A percentile compares a stretch with the other conserved stretches of the same genome.
These are phyloP conservation scores for Acrocephalus arundinaceus DNA, from an alignment of 2,113 vertebrate genomes.

Conservation along the genomic window DNA sequence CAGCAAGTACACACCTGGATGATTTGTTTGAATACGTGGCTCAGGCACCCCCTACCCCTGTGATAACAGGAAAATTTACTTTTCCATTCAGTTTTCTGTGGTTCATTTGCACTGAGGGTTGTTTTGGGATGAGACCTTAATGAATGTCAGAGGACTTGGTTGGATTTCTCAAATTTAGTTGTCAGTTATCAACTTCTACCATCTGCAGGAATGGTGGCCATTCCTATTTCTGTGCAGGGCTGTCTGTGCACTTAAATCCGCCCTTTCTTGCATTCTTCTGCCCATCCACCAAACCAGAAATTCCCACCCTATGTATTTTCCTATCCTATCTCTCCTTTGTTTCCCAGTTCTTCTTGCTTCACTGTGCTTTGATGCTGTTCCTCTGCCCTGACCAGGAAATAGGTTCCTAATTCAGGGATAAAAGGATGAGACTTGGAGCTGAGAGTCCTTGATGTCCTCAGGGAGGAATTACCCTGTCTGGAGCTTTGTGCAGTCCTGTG, in stretches of 20 bases:
- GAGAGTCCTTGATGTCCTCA: not conserved
- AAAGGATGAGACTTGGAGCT: not conserved
- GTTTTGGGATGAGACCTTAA: not conserved
- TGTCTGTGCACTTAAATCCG: not conserved
- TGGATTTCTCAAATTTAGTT: not conserved
- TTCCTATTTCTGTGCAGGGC: not conserved
- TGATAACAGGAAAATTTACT: not conserved
- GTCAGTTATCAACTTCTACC: fast-evolving
- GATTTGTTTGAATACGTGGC: not conserved
- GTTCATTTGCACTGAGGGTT: not conserved
- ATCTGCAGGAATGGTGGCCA: no score
- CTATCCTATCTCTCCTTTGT: fast-evolving
- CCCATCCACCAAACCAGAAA: not conserved
- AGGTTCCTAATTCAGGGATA: not conserved
- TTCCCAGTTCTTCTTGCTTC: not conserved
- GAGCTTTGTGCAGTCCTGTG: not conserved
- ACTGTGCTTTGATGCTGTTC: not conserved
- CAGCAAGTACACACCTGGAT: fast-evolving
- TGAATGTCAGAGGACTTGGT: not conserved
- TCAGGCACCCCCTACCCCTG: not conserved
- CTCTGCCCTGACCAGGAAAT: not conserved
- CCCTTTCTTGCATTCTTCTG: not conserved
- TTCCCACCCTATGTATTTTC: not conserved
- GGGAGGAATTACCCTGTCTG: not conserved
- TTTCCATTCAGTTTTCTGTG: not conserved